Evolutionary conservation across 2,797 vertebrate genomes (phyloP), one percentile per base, ranked within the genome.

Genomic region (Saxicola maurus): DNA sequence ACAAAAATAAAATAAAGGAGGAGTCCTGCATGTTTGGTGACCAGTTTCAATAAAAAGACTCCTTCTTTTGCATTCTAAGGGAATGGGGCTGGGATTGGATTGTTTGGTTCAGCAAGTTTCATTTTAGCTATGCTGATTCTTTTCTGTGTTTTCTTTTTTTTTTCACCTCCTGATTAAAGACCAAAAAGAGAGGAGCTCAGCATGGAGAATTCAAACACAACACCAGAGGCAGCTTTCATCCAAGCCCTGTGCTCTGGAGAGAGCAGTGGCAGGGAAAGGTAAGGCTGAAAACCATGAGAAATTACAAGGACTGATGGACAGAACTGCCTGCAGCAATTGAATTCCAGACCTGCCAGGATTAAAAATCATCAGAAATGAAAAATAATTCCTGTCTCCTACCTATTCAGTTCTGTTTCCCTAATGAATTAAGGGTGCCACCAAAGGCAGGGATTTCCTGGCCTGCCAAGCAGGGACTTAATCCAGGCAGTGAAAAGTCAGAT

Each of bases 181-280:
- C 16, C 74, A 27, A 42, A 74, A 23, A 81, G 52, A 69, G 25
- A 94, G 82, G 60, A 6, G n/a, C 46, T 87, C 57, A 74, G 69
- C 46, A 3, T 1, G 2, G 37, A 89, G 75, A 49, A 87, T 45
- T 43, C 25, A 37, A 59, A 48, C 1, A 2, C 55, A 92, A 18
- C 71, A 66, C n/a, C 93, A 77, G 33, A 88, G 52, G 17, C 84
- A 92, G 73, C 76, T 31, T 52, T 42, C 67, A 11, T 9, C 59
- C 7, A 56, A 13, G 18, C 12, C 33, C 7, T 59, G 74, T 28
- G 15, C 1, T 16, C 51, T 48, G 7, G 13, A 82, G 57, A 93
- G 16, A 87, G 14, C 82, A 28, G 38, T 5, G 11, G 66, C 38
- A 59, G 61, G 53, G 77, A 94, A 87, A 93, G 92, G 96, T 96